Percentiles rank a stretch among this genome's conserved stretches.
These are phyloP conservation scores for Notodonta dromedarius DNA, from an alignment of 2,888 invertebrate species.

Conservation along the genomic window DNA sequence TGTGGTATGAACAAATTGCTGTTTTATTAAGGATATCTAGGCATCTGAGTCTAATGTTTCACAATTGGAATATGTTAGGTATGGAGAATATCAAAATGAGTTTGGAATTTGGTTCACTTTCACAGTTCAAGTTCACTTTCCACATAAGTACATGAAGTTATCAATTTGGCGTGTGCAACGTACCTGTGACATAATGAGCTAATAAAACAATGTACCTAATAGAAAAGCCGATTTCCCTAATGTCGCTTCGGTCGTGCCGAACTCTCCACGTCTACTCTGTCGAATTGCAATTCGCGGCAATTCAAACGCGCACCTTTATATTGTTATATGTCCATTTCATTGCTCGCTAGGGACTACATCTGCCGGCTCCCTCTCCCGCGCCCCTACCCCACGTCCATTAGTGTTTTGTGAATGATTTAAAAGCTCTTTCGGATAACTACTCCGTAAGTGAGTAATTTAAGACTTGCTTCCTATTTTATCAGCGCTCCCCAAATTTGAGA, in stretches of 20 bases:
- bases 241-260: slow-evolving; percentile 20
- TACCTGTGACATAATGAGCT: background rate
- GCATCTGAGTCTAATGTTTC: too few relatives aligned
- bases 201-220: background rate
- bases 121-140: too few relatives aligned
- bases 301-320: slow-evolving; percentile 78
- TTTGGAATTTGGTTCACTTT: too few relatives aligned
- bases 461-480: slow-evolving; percentile 83
- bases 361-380: slow-evolving; percentile 55
- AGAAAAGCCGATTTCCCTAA: slow-evolving; percentile 19
- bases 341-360: slow-evolving; percentile 78
- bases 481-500: slow-evolving; percentile 83
- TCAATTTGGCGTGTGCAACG: too few relatives aligned
- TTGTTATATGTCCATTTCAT: slow-evolving; percentile 82
- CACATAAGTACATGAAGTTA: too few relatives aligned
- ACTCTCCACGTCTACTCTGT: slow-evolving; percentile 34
- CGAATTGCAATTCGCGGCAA: slow-evolving; percentile 71
- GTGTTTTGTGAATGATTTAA: slow-evolving; percentile 85
- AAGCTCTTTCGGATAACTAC: slow-evolving; percentile 85
- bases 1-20: too few relatives aligned
- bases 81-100: too few relatives aligned
- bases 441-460: slow-evolving; percentile 84
- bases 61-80: too few relatives aligned
- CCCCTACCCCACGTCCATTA: slow-evolving; percentile 81
- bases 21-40: too few relatives aligned